A percentile compares a stretch with the other conserved stretches of the same genome.
Conservation (phyloP, 1,140 invertebrate genomes). For the Stratiolaelaps scimitus region DNA sequence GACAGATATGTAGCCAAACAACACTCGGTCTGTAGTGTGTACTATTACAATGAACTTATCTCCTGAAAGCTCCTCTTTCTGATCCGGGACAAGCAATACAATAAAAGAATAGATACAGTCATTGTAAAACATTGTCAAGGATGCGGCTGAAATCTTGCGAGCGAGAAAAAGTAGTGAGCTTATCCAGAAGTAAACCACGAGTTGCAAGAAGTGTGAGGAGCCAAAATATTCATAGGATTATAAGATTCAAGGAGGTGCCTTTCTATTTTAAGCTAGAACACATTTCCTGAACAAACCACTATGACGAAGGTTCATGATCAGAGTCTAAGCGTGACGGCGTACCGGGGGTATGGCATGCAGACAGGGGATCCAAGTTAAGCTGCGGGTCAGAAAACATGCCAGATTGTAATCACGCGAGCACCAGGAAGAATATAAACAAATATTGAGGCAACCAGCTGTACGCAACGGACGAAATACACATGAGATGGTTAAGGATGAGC, state of each 20-base stretch:
- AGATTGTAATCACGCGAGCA: too few relatives aligned
- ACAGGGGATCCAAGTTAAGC: too few relatives aligned
- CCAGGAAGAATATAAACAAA: too few relatives aligned
- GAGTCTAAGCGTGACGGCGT: background rate
- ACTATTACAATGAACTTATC: too few relatives aligned
- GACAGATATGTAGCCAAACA: too few relatives aligned
- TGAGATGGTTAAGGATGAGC: too few relatives aligned
- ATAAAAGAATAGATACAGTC: background rate
- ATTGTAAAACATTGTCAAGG: background rate
- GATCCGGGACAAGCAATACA: background rate
- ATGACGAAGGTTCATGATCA: constrained; percentile 29
- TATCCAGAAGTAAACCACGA: background rate
- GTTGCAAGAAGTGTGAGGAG: background rate
- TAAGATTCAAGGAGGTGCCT: constrained; percentile 27
- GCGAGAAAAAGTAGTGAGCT: constrained; percentile 18
- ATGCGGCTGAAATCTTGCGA: constrained; percentile 5
- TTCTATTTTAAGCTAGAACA: constrained; percentile 15
- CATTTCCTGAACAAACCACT: constrained; percentile 28
- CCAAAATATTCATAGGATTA: background rate
- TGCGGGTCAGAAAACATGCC: too few relatives aligned
- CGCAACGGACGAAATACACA: too few relatives aligned
- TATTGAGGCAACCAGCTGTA: too few relatives aligned
- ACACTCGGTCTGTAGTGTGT: too few relatives aligned
- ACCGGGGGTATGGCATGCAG: too few relatives aligned
- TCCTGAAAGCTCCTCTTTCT: background rate